phyloP scores from a whole-genome alignment of 2,797 vertebrate genomes.

The Intellagama lesueurii region DNA sequence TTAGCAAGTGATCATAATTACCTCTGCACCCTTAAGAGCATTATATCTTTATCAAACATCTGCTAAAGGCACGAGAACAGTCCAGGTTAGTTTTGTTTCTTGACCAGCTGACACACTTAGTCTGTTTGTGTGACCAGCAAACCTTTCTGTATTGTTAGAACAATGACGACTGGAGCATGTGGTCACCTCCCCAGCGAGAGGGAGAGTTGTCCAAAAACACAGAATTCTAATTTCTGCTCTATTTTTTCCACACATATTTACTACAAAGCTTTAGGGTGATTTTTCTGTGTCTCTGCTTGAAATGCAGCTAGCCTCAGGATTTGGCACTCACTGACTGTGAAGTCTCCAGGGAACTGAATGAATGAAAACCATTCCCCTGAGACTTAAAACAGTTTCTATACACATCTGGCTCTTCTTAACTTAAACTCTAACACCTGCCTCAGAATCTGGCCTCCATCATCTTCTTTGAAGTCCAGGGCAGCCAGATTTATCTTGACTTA shows the following conservation, averaged over 20 bases:
- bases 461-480: conserved; percentile 64
- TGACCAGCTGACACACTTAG: not conserved
- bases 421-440: conserved; percentile 75
- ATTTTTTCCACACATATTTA: conserved; percentile 76
- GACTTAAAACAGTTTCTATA: conserved; percentile 66
- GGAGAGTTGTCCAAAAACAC: not conserved
- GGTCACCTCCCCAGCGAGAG: not conserved
- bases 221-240: conserved; percentile 77
- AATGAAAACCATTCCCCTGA: conserved; percentile 80
- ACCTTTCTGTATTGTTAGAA: not conserved
- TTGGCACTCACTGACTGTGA: conserved; percentile 77
- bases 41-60: not conserved
- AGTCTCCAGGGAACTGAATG: conserved; percentile 75
- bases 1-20: not conserved
- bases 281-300: conserved; percentile 65
- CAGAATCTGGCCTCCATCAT: conserved; percentile 70
- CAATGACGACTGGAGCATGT: not conserved
- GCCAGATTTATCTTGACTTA: conserved; percentile 60
- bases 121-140: not conserved
- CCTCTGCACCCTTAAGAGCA: not conserved
- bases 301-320: conserved; percentile 79
- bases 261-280: conserved; percentile 66
- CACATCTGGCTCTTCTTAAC: conserved; percentile 78
- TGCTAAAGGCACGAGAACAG: not conserved
- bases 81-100: not conserved